phyloP scores from a whole-genome alignment of 2,797 vertebrate species.

The Lagodon rhomboides region DNA sequence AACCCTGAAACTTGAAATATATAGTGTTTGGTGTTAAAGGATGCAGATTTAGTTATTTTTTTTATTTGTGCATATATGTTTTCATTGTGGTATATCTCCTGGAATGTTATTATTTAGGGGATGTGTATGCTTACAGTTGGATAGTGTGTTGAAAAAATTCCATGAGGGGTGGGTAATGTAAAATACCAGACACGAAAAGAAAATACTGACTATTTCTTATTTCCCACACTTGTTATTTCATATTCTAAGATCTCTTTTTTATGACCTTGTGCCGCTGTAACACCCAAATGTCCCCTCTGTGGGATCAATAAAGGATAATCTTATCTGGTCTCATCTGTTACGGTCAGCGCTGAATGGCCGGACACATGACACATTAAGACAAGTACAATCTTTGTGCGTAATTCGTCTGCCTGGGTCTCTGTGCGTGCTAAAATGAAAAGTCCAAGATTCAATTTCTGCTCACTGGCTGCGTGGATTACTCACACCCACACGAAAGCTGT shows the following conservation, averaged over 20 bases:
- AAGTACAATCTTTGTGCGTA: conserved; percentile 10
- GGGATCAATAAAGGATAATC: neutral
- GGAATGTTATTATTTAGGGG: too few relatives aligned
- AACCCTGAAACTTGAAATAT: too few relatives aligned
- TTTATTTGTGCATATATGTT: too few relatives aligned
- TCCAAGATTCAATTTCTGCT: conserved; percentile 47
- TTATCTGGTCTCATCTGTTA: neutral
- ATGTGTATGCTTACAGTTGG: too few relatives aligned
- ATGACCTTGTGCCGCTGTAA: neutral
- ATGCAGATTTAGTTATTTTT: too few relatives aligned
- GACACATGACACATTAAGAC: conserved; percentile 1
- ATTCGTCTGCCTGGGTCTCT: conserved; percentile 39
- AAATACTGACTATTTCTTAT: neutral
- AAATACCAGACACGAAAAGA: too few relatives aligned
- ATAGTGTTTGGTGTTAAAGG: too few relatives aligned
- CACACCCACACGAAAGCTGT: conserved; percentile 41
- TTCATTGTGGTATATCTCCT: too few relatives aligned
- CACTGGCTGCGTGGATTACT: conserved; percentile 51
- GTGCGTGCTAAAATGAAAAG: conserved; percentile 52
- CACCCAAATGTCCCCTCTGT: neutral
- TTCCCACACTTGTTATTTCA: neutral
- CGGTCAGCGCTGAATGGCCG: neutral
- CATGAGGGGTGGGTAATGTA: too few relatives aligned
- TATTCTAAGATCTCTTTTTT: neutral
- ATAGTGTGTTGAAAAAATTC: too few relatives aligned